Conservation (phyloP, 2,888 invertebrate species). For the Drosophila testacea region DNA sequence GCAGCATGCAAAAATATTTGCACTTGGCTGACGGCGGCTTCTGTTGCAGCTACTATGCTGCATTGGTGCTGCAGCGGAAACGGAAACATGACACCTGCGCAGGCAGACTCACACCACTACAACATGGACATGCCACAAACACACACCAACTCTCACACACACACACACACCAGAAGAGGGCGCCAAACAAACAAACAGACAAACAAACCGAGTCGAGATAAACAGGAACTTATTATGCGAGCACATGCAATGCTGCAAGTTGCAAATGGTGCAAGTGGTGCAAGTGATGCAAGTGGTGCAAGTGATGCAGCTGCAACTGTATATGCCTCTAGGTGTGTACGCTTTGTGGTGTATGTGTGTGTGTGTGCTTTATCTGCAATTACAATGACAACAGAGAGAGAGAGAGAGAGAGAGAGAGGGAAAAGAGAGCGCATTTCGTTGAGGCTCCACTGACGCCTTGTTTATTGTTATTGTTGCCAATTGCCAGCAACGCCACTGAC, state of each 20-base stretch:
- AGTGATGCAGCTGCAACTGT: conserved; percentile 1
- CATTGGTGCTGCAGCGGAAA: conserved; percentile 62
- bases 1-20: conserved; percentile 68
- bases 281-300: conserved; percentile 2
- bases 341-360: conserved; percentile 9
- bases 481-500: conserved; percentile 28
- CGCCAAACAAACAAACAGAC: conserved; percentile 55
- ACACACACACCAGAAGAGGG: conserved; percentile 9
- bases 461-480: conserved; percentile 57
- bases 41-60: conserved; percentile 37
- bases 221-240: conserved; percentile 79
- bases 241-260: conserved; percentile 60
- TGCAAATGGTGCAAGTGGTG: conserved; percentile 14
- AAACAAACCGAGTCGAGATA: conserved; percentile 68
- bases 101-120: conserved; percentile 36
- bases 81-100: conserved; percentile 79
- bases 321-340: conserved; percentile 17
- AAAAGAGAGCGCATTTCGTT: neutral
- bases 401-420: neutral
- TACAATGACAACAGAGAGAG: conserved; percentile 37
- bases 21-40: conserved; percentile 54
- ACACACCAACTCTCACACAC: conserved; percentile 6
- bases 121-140: conserved; percentile 1
- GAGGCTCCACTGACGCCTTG: conserved; percentile 28
- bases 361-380: conserved; percentile 54